Percentiles rank a stretch among this genome's conserved stretches.
Conservation (phyloP, 2,888 invertebrate genomes). For the Tipula helvola region DNA sequence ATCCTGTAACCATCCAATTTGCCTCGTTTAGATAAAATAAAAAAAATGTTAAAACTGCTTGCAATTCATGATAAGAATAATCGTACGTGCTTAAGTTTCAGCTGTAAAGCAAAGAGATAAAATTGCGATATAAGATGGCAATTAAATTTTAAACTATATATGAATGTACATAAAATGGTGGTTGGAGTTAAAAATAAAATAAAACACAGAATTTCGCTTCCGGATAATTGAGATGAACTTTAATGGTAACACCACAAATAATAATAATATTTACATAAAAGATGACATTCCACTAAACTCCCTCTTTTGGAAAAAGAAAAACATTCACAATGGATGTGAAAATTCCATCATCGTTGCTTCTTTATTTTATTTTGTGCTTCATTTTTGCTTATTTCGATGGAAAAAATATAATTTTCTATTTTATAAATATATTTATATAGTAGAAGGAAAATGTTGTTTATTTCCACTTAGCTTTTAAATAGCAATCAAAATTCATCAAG, state of each 20-base stretch:
- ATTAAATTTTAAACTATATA: background rate
- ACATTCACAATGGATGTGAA: background rate
- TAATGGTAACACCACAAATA: background rate
- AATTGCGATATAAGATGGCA: background rate
- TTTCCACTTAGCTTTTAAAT: slow-evolving; percentile 4
- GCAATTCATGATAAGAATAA: background rate
- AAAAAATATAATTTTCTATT: background rate
- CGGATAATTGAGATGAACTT: slow-evolving; percentile 4
- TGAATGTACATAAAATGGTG: background rate
- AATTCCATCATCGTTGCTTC: background rate
- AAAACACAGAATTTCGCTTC: background rate
- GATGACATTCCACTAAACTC: background rate
- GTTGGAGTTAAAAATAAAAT: background rate
- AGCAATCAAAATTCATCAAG: slow-evolving; percentile 9
- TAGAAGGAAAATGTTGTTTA: background rate
- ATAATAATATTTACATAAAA: background rate
- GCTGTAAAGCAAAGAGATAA: background rate
- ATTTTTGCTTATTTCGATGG: background rate
- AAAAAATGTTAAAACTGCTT: background rate
- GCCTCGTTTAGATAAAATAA: background rate
- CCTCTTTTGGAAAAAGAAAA: background rate
- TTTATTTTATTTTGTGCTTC: background rate
- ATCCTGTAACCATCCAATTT: background rate
- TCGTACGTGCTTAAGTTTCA: background rate
- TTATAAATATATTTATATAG: background rate